Evolutionary conservation across 2,888 invertebrate species (phyloP), one percentile per base, ranked within the genome.

Genomic region (Tuta absoluta): DNA sequence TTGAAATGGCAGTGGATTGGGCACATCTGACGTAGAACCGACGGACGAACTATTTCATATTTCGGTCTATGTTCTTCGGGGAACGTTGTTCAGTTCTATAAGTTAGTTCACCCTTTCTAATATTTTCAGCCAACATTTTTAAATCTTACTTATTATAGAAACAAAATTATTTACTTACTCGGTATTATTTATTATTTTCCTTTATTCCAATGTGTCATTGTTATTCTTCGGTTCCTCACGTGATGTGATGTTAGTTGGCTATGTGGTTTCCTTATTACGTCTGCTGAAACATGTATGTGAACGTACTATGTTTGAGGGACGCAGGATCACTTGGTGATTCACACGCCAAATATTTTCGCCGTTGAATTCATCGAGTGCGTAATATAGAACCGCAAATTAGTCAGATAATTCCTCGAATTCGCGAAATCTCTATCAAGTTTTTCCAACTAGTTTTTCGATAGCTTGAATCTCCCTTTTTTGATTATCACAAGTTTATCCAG

Each of bases 171-270:
- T 2, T n/a, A 5, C 3, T 41, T 3, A 12, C 17, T 7, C n/a
- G 45, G 45, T 45, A 45, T 17, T 45, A 41, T 41, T 17, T 45
- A 41, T 41, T 14, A 45, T 45, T 45, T 45, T 45, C 45, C 45
- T 45, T 14, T 4, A 14, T 41, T 17, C 17, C 2, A 3, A 41
- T 41, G 45, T 45, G 45, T 45, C 45, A 45, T 8, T 33, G 33
- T 33, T 33, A 33, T 10, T 33, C 33, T 33, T 8, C 5, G 45
- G 7, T 45, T n/a, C n/a, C n/a, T n/a, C n/a, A 4, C n/a, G n/a
- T n/a, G n/a, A 45, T 17, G 1, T 14, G 3, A 14, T 45, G n/a
- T 45, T 45, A 17, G 45, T 45, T n/a, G 45, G 5, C 14, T 41
- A 17, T 45, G 45, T 45, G 45, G 45, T 45, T 11, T 45, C n/a